Percentiles rank a stretch among this genome's conserved stretches.
These are phyloP conservation scores for Ecdyonurus torrentis DNA, from an alignment of 2,888 invertebrate genomes.

Conservation along the genomic window DNA sequence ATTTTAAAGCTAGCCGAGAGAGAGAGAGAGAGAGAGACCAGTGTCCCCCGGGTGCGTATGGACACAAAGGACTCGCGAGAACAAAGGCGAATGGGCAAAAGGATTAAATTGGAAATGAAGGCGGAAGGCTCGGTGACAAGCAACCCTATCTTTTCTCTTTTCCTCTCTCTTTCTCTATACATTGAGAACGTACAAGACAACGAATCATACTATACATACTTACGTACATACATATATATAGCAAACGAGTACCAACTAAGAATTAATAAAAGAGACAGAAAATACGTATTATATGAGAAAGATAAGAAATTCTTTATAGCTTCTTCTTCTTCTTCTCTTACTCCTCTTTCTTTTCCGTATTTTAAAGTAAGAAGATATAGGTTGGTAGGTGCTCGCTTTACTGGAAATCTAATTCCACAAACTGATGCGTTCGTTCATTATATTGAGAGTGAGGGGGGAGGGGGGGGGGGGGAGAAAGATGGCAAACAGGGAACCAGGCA, in stretches of 20 bases:
- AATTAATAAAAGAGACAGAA: neutral
- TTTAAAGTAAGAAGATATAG: no score
- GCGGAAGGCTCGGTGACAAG: neutral
- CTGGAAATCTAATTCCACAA: neutral
- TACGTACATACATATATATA: neutral
- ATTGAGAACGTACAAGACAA: no score
- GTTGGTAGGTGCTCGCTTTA: neutral
- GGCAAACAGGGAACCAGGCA: no score
- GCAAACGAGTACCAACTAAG: neutral
- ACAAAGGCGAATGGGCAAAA: neutral
- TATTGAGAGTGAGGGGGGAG: no score
- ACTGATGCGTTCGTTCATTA: no score
- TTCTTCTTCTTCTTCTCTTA: neutral
- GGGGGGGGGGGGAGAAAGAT: no score
- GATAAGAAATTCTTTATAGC: neutral
- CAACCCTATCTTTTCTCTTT: no score
- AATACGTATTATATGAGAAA: neutral
- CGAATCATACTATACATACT: no score
- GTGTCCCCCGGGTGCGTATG: neutral
- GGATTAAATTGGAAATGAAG: conserved; percentile 4
- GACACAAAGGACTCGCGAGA: neutral
- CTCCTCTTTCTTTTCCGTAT: no score
- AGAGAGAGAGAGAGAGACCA: neutral
- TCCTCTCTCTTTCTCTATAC: no score
- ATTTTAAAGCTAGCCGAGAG: no score